Evolutionary conservation across 2,888 invertebrate species (phyloP).

Genomic region (Zaprionus obscuricornis): DNA sequence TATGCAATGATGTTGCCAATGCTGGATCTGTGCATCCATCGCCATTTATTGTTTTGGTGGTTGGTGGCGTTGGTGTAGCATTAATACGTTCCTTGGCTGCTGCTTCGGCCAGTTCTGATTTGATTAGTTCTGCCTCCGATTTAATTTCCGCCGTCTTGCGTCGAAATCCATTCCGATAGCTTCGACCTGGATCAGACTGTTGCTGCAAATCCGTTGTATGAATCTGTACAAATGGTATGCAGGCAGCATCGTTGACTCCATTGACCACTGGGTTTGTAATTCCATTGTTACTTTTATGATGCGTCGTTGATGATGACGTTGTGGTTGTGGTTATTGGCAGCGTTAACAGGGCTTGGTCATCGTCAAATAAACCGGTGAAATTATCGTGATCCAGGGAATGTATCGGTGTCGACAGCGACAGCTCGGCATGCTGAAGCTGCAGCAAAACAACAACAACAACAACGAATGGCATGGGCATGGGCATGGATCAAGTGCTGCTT

Average conservation of each 20-base stretch:
- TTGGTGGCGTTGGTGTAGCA: slow-evolving; percentile 78
- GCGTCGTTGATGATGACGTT: slow-evolving; percentile 7
- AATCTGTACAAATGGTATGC: slow-evolving; percentile 81
- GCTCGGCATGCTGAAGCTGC: slow-evolving; percentile 43
- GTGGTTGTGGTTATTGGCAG: slow-evolving; percentile 13
- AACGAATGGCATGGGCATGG: slow-evolving; percentile 24
- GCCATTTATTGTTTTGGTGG: slow-evolving; percentile 25
- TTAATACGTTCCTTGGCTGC: slow-evolving; percentile 73
- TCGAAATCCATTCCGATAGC: slow-evolving; percentile 78
- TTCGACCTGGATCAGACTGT: slow-evolving; percentile 72
- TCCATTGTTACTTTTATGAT: no score
- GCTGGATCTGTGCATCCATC: slow-evolving; percentile 22
- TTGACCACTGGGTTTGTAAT: no score
- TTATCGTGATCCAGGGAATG: slow-evolving; percentile 64
- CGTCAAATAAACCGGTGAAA: slow-evolving; percentile 61
- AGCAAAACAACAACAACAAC: slow-evolving; percentile 19
- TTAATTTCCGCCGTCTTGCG: slow-evolving; percentile 77
- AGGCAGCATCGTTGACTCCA: slow-evolving; percentile 10
- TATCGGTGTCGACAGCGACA: slow-evolving; percentile 67
- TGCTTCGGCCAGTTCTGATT: slow-evolving; percentile 78
- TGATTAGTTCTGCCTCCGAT: slow-evolving; percentile 83
- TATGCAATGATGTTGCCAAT: slow-evolving; percentile 16
- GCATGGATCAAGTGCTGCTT: background rate
- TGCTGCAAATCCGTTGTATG: slow-evolving; percentile 81
- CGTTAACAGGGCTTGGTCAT: slow-evolving; percentile 49